phyloP scores from a whole-genome alignment of 1,140 invertebrate species.

The Caerostris extrusa region DNA sequence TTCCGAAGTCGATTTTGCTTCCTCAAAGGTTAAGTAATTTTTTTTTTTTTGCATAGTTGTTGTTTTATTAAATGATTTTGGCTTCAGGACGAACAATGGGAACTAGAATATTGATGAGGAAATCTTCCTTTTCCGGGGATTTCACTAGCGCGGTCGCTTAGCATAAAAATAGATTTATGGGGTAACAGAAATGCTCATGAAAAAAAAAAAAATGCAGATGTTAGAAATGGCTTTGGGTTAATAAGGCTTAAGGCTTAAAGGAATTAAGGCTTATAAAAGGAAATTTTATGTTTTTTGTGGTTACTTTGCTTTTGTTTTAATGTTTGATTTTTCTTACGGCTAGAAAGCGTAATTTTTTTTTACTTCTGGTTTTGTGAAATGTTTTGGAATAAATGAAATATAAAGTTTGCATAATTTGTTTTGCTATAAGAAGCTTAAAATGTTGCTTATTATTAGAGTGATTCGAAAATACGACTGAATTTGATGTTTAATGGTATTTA shows the following conservation, averaged over 20 bases:
- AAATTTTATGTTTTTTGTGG: background rate
- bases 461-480: too few relatives aligned
- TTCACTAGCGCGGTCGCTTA: background rate
- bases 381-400: background rate
- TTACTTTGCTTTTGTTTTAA: background rate
- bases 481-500: too few relatives aligned
- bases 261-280: background rate
- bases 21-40: background rate
- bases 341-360: background rate
- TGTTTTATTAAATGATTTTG: background rate
- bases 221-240: background rate
- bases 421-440: too few relatives aligned
- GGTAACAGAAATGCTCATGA: background rate
- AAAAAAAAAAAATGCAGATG: background rate
- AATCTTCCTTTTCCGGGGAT: background rate
- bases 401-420: background rate
- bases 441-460: too few relatives aligned
- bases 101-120: background rate
- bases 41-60: background rate
- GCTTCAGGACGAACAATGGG: background rate
- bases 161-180: background rate
- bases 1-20: background rate
- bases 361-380: background rate
- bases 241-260: too few relatives aligned
- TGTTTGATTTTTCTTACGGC: too few relatives aligned